Base-by-base conservation (phyloP, 2,113 vertebrate species). In the Neoarius graeffei region DNA sequence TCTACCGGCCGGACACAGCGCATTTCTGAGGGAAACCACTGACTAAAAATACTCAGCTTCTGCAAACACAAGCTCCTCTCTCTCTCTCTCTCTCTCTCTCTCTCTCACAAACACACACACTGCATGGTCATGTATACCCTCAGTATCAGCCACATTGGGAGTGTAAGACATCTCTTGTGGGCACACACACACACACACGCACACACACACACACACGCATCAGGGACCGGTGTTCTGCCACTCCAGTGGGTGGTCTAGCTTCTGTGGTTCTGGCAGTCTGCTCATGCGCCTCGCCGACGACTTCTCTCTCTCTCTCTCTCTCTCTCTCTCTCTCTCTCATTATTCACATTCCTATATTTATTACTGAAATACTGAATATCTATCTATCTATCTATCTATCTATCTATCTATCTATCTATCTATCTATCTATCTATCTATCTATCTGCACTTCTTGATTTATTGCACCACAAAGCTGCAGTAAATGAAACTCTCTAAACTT, bases 191-290 rank as follows among this genome's bases (percentile, higher is more conserved):
- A 92, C 91, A 86, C 88, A 90, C 92, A 92, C 93, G 93, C 89
- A 82, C 90, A 91, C 91, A 89, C 93, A 94, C 89, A 86, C 89
- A 92, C 93, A 94, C 92, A 94, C 87, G 94, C 94, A 94, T 94
- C 90, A 90, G 62, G 87, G 89, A 94, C 94, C 94, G 95, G 94
- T 93, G 91, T 93, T 92, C 95, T 94, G 94, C 94, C 94, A 93
- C 92, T 92, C 91, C 88, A 91, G 91, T 96, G 95, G 95, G 95
- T 95, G 95, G 95, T 95, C 95, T 89, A 20, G 88, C 93, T 95
- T 94, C 94, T 92, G 93, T 92, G 92, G 93, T 91, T 93, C 91
- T 94, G 94, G 93, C 93, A 93, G 89, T 89, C 90, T 82, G 86
- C 89, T 87, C 86, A 79, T 89, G 82, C 83, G 79, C 91, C 81